Conservation (phyloP, 2,888 invertebrate genomes). For the Tribolium freemani region DNA sequence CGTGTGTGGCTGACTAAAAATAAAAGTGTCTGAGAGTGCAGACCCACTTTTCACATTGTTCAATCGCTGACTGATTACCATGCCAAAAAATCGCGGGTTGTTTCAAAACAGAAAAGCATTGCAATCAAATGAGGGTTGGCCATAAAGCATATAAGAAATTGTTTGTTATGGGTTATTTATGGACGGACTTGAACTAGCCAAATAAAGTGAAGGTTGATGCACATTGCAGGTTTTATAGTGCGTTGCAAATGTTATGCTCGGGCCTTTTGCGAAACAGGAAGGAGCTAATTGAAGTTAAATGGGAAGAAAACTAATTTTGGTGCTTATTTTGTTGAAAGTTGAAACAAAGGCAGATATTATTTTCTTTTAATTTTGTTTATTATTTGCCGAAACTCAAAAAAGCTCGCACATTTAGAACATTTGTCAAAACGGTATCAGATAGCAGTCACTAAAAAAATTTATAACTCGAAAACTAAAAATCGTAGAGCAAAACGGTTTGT, state of each 20-base stretch:
- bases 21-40: not conserved
- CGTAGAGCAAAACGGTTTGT: no score
- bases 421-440: no score
- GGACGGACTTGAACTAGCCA: not conserved
- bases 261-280: not conserved
- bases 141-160: not conserved
- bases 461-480: no score
- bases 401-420: no score
- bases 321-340: not conserved
- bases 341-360: no score
- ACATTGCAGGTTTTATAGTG: not conserved
- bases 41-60: not conserved
- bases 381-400: not conserved
- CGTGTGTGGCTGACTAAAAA: not conserved
- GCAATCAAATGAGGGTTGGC: not conserved
- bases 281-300: not conserved
- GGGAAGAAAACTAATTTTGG: not conserved
- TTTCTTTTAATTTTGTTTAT: not conserved
- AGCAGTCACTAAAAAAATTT: no score
- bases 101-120: no score
- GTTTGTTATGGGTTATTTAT: not conserved
- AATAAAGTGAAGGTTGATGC: not conserved
- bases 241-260: not conserved
- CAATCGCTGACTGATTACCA: not conserved
- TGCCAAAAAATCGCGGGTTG: no score